Base-by-base conservation (phyloP, 1,140 invertebrate species). In the Drusus annulatus region DNA sequence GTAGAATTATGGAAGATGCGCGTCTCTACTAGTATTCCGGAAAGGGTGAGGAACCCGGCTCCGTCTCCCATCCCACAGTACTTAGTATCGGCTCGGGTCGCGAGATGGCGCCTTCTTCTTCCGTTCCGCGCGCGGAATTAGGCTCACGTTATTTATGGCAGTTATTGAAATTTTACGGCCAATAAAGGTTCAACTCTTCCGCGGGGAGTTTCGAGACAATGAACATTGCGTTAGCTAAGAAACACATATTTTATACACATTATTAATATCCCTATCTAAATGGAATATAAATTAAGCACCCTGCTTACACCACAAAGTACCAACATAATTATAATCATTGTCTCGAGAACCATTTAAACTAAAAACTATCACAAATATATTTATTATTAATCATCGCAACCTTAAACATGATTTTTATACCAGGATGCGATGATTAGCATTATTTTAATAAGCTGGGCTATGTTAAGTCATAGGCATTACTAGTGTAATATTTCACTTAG, bases 151-250 rank as follows among this genome's bases (percentile, higher is more conserved):
- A 83, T 83, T 83, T 83, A 83, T 83, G 80, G 82, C 73, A 79
- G 62, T 83, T 83, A 83, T 83, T 81, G 82, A 83, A 83, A 83
- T 83, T 83, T 83, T 80, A 80, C 65, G 60, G 79, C 76, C 63
- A 74, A 58, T 74, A 74, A 74, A 58, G 71, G 71, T 74, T 74
- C 71, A 74, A 74, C 71, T 74, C 71, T 74, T 74, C 71, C 71
- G 52, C 51, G 71, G 25, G 54, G 52, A 74, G 58, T 74, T 74
- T 58, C 36, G 54, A 58, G 52, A 74, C 71, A 74, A 74, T 68
- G 51, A 74, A 31, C 69, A 8, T 17, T 74, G 25, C 25, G 52
- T 71, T 71, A 8, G 51, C 68, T 51, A 19, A 56, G 51, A 74
- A 74, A 74, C 50, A 71, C 17, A 31, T 58, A 31, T 74, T 71